Percentiles rank a stretch among this genome's conserved stretches.
Evolutionary conservation across 2,113 vertebrate genomes (phyloP).

Genomic region (Aptenodytes patagonicus): DNA sequence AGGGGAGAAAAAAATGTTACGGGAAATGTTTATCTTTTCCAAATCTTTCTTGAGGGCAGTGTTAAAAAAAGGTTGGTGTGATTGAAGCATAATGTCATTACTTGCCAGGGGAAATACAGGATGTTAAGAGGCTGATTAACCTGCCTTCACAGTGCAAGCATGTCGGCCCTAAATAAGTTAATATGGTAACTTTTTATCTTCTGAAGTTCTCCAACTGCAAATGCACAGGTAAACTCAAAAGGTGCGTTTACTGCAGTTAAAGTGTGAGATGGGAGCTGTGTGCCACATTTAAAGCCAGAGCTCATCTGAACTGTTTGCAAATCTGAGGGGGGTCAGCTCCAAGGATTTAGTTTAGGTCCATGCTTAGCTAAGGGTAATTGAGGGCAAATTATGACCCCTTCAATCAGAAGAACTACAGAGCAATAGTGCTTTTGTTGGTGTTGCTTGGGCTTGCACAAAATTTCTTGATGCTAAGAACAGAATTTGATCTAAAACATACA

Average conservation of each 20-base stretch:
- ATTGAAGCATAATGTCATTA: constrained; percentile 47
- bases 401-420: not conserved
- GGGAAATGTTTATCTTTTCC: constrained; percentile 40
- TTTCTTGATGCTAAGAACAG: not conserved
- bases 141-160: not conserved
- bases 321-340: not conserved
- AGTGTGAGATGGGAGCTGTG: not conserved
- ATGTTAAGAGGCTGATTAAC: constrained; percentile 46
- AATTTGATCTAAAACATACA: not conserved
- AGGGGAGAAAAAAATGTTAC: rapidly evolving
- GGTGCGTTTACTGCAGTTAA: not conserved
- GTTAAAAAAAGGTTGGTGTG: constrained; percentile 45
- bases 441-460: not conserved
- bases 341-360: not conserved
- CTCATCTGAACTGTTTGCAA: not conserved
- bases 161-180: not conserved
- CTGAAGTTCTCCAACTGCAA: not conserved
- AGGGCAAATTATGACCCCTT: not conserved
- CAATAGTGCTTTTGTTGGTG: not conserved
- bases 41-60: constrained; percentile 57
- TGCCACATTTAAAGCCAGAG: not conserved
- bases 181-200: not conserved
- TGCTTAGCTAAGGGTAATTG: not conserved
- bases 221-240: not conserved
- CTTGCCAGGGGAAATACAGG: constrained; percentile 42